Base-by-base conservation (phyloP, 2,888 invertebrate species). In the Polia nebulosa region DNA sequence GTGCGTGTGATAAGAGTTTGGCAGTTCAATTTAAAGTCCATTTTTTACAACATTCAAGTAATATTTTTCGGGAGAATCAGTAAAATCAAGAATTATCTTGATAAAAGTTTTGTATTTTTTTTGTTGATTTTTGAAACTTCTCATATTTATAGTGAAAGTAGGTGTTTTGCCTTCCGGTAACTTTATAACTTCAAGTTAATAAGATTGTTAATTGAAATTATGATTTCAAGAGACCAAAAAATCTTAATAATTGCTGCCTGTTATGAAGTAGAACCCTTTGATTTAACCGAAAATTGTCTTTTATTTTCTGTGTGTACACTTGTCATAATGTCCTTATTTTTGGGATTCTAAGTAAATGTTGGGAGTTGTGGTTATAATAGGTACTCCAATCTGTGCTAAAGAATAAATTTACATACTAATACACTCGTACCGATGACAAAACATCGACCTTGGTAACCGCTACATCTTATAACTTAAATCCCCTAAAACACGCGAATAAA, bases 401-500 rank as follows among this genome's bases (percentile, higher is more conserved):
- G 17, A 41, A 41, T 15, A 41, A 41, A 41, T 9, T 9, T 7
- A 36, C 13, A 36, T 36, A 36, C 11, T 22, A 20, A 44, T 44
- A n/a, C n/a, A n/a, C n/a, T n/a, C n/a, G n/a, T n/a, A n/a, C n/a
- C n/a, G n/a, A n/a, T n/a, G n/a, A n/a, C n/a, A n/a, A 1, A 20
- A 22, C 11, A 4, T 44, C 2, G 20, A 34, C 59, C 2, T 20
- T 11, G 3, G 22, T 62, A 45, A 13, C 7, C 84, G 83, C 82
- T 34, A 29, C 20, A 73, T 70, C 87, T 72, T 67, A 20, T 78
- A 44, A 69, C 80, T 85, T 83, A 62, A 6, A 72, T 36, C 65
- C 53, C 58, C 71, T 36, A 49, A 67, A 72, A 76, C 59, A 61
- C 60, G 82, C 83, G 83, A 87, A 91, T 90, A 90, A 91, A 92